Base-by-base conservation (phyloP, 2,113 vertebrate species). In the Bubalus kerabau region DNA sequence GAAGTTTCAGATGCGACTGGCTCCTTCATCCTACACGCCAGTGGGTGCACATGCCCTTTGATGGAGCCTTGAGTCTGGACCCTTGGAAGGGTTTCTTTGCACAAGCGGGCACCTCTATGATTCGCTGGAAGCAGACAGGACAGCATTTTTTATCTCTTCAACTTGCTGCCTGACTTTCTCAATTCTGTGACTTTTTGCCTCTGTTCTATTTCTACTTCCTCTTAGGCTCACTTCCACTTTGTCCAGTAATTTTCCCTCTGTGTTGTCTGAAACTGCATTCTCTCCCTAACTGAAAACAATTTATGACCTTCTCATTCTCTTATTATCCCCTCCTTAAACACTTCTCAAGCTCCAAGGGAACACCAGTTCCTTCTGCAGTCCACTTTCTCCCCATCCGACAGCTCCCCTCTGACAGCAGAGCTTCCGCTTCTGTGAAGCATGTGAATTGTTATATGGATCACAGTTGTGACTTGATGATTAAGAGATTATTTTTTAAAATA, bases 351-450 rank as follows among this genome's bases (percentile, higher is more conserved):
- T 48, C 57, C 82, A 28, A 11, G 21, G 71, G 21, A 64, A 40
- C n/a, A 26, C 76, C 54, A 16, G 43, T 52, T 74, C 11, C 9
- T 21, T 28, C 9, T 40, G 48, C 9, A 80, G 16, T 10, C 56
- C 3, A 4, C 21, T 7, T 26, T 57, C 19, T 50, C 62, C 48
- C 32, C 17, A 40, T 2, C 74, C 2, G 28, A 36, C 32, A 52
- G 7, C 67, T 54, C 10, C 12, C 13, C 13, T 48, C 10, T 46
- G 56, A 67, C 1, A 0, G 19, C 14, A 24, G 4, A 7, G 48
- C 12, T 48, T 40, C 52, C 1, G 10, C 11, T 1, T 32, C 12
- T 85, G 21, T 17, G 40, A 48, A 7, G 30, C 15, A 12, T 10
- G 7, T 81, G 6, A 30, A 48, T 46, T 52, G 2, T 36, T 36